Conservation (phyloP, 2,888 invertebrate species). For the Zonitis immaculata region DNA sequence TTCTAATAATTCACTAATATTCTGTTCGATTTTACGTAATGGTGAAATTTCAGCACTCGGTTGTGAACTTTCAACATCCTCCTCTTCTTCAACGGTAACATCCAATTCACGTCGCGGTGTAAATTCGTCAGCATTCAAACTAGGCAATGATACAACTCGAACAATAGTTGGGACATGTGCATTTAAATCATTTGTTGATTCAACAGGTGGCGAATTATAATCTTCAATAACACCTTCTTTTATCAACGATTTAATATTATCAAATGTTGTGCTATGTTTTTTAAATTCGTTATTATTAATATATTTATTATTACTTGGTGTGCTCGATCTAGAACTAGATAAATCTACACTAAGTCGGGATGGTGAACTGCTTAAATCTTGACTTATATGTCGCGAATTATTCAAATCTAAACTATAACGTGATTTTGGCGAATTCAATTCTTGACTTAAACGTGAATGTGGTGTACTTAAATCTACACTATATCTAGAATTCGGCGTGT, state of each 20-base stretch:
- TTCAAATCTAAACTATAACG: constrained; percentile 59
- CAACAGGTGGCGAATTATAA: constrained; percentile 53
- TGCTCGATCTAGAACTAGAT: constrained; percentile 44
- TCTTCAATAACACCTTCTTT: constrained; percentile 65
- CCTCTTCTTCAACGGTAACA: constrained; percentile 69
- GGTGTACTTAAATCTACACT: constrained; percentile 64
- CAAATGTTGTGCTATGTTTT: constrained; percentile 71
- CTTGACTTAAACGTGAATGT: constrained; percentile 53
- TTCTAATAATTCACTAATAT: constrained; percentile 64
- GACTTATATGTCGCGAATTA: constrained; percentile 45
- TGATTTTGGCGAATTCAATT: constrained; percentile 58
- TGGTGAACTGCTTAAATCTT: constrained; percentile 42
- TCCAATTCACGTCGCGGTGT: constrained; percentile 62
- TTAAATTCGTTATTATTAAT: constrained; percentile 62
- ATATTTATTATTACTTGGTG: constrained; percentile 52
- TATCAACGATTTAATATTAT: constrained; percentile 69
- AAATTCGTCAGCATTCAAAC: constrained; percentile 56
- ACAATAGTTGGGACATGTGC: constrained; percentile 60
- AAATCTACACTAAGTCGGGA: constrained; percentile 40
- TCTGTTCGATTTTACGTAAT: constrained; percentile 66
- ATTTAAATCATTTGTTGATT: constrained; percentile 59
- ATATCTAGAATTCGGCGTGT: constrained; percentile 62
- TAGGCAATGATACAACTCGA: constrained; percentile 64
- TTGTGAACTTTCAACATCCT: constrained; percentile 59
- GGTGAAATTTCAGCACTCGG: constrained; percentile 63